Percentiles rank a stretch among this genome's conserved stretches.
Conservation (phyloP, 2,113 vertebrate species). For the Ptilorrhoa leucosticta region DNA sequence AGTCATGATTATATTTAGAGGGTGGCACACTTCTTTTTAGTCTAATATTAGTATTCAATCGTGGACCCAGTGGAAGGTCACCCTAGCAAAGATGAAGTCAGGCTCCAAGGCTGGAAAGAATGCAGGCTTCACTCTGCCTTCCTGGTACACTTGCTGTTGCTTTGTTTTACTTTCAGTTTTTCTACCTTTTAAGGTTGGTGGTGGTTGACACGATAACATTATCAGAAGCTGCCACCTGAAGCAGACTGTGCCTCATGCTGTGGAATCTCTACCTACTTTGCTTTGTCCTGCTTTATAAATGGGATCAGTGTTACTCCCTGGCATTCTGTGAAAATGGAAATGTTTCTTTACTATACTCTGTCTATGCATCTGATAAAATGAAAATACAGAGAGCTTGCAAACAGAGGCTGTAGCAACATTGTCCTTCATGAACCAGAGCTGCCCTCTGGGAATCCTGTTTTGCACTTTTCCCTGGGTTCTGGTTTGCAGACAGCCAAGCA, state of each 20-base stretch:
- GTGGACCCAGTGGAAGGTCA: conserved; percentile 71
- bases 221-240: not conserved
- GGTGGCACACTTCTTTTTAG: conserved; percentile 64
- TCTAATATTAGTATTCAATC: conserved; percentile 72
- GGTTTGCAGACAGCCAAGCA: not conserved
- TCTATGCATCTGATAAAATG: not conserved
- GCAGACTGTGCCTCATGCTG: not conserved
- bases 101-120: conserved; percentile 39
- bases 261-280: not conserved
- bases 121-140: conserved; percentile 32
- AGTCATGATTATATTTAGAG: conserved; percentile 77
- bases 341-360: not conserved
- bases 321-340: not conserved
- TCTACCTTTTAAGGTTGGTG: conserved; percentile 50
- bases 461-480: not conserved
- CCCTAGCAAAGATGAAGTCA: conserved; percentile 65
- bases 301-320: not conserved
- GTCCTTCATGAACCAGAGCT: not conserved
- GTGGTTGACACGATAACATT: not conserved
- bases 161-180: conserved; percentile 58
- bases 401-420: not conserved
- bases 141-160: conserved; percentile 12
- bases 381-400: not conserved
- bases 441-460: not conserved
- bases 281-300: not conserved